A percentile compares a stretch with the other conserved stretches of the same genome.
These are phyloP conservation scores for Heteromyza rotundicornis DNA, from an alignment of 2,888 invertebrate species.

Conservation along the genomic window DNA sequence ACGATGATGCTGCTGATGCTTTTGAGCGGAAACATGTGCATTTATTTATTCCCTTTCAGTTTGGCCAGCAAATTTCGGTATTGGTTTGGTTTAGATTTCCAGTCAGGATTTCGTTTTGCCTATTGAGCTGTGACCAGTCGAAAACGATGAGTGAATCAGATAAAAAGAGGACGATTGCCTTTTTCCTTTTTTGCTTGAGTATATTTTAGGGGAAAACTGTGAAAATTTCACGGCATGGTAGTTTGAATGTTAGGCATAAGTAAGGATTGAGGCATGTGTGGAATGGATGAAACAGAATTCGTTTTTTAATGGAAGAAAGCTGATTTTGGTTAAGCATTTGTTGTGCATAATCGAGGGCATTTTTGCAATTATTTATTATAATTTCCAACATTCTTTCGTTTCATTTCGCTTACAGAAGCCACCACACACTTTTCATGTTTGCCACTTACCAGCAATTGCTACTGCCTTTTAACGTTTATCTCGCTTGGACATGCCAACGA, in stretches of 20 bases:
- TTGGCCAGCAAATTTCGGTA: constrained; percentile 12
- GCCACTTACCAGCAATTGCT: neutral
- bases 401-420: no score
- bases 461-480: neutral
- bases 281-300: no score
- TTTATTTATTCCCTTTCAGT: constrained; percentile 49
- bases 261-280: no score
- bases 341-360: no score
- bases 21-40: constrained; percentile 53
- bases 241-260: constrained; percentile 52
- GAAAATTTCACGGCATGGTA: constrained; percentile 48
- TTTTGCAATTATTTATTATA: no score
- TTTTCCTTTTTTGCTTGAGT: neutral
- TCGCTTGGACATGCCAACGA: neutral
- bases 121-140: neutral
- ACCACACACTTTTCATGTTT: neutral
- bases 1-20: constrained; percentile 51
- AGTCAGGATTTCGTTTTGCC: neutral
- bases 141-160: neutral
- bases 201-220: no score
- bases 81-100: constrained; percentile 15
- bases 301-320: no score
- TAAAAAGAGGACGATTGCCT: neutral
- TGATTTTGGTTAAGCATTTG: no score
- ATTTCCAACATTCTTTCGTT: no score